Evolutionary conservation across 2,113 vertebrate genomes (phyloP).

Genomic region (Catharus minimus): DNA sequence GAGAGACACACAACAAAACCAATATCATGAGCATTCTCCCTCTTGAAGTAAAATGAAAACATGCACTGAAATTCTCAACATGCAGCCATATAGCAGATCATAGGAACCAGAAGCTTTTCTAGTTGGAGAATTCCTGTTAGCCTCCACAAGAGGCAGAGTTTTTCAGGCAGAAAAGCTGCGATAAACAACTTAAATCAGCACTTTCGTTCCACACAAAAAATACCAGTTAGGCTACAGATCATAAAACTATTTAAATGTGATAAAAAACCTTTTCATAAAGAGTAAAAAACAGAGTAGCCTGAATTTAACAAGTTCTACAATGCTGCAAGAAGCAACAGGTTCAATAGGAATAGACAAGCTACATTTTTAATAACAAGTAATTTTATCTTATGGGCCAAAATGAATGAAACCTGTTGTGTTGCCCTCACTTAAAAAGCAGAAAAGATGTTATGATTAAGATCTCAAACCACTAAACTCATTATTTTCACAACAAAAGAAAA

Average conservation of each 20-base stretch:
- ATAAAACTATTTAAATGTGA: not conserved
- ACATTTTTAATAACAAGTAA: not conserved
- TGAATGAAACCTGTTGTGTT: not conserved
- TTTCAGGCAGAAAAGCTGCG: not conserved
- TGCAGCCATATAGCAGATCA: not conserved
- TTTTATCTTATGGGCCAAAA: not conserved
- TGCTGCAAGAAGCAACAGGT: not conserved
- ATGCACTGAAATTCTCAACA: not conserved
- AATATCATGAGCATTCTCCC: not conserved
- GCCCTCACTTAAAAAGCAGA: not conserved
- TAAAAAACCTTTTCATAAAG: not conserved
- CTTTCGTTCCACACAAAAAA: not conserved
- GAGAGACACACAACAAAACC: not conserved
- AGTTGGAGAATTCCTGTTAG: not conserved
- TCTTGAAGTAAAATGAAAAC: not conserved
- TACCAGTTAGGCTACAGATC: not conserved
- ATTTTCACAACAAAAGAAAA: not conserved
- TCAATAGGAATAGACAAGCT: not conserved
- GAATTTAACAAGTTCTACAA: not conserved
- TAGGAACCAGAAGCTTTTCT: not conserved
- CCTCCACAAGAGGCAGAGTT: not conserved
- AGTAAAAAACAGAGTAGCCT: not conserved
- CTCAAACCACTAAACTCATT: not conserved
- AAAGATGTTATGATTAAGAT: not conserved
- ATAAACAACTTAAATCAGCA: not conserved